phyloP scores from a whole-genome alignment of 2,888 invertebrate species.

The Corythucha ciliata region DNA sequence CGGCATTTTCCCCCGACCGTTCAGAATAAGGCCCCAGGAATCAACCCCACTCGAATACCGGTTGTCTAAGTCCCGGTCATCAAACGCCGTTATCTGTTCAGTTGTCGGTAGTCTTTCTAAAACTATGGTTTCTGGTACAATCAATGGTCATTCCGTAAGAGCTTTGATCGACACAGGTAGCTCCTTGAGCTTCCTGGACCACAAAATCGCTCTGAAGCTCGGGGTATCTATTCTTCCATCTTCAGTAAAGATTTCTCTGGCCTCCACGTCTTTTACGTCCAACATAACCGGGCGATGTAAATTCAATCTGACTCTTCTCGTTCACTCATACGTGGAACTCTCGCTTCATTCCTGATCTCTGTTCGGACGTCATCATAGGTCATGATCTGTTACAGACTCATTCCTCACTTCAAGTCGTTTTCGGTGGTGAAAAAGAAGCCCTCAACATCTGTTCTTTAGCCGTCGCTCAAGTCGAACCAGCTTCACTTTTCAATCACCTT shows the following conservation, averaged over 20 bases:
- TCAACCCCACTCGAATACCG: too few species aligned
- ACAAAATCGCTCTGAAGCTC: background rate
- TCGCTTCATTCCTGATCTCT: slow-evolving; percentile 11
- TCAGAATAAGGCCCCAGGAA: too few species aligned
- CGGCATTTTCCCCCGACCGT: too few species aligned
- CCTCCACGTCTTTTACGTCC: slow-evolving; percentile 1
- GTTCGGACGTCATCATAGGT: slow-evolving; percentile 21
- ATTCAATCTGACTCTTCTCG: background rate
- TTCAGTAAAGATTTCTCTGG: background rate
- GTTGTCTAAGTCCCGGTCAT: too few species aligned
- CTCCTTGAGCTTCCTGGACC: slow-evolving; percentile 11
- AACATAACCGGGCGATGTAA: background rate
- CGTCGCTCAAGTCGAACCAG: slow-evolving; percentile 5
- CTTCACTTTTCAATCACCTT: slow-evolving; percentile 5
- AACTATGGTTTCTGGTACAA: too few species aligned
- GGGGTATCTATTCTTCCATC: background rate
- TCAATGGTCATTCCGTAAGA: too few species aligned
- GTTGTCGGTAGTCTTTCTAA: too few species aligned
- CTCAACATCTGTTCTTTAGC: background rate
- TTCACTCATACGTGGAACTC: slow-evolving; percentile 12
- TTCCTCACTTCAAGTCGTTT: slow-evolving; percentile 15
- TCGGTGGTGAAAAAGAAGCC: slow-evolving; percentile 11
- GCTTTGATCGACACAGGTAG: slow-evolving; percentile 11
- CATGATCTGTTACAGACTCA: slow-evolving; percentile 19
- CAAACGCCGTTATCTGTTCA: too few species aligned